These are phyloP conservation scores for Watsonalla binaria DNA, from an alignment of 2,888 invertebrate genomes.

Conservation along the genomic window DNA sequence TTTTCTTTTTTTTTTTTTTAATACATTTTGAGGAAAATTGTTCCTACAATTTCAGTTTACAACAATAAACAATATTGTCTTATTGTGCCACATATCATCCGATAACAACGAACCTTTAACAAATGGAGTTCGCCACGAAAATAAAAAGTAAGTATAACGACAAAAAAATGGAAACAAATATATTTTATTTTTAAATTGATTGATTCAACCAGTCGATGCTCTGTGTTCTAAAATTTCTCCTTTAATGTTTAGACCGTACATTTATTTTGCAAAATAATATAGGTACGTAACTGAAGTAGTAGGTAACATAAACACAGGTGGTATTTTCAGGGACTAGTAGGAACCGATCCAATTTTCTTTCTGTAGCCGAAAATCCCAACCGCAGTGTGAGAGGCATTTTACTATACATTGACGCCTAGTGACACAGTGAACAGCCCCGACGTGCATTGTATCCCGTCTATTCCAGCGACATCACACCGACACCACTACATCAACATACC, in stretches of 20 bases:
- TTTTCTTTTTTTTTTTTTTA: no score
- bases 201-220: no score
- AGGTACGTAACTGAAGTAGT: constrained; percentile 35
- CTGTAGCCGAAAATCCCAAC: constrained; percentile 44
- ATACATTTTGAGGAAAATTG: no score
- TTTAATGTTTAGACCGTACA: no score
- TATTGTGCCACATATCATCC: no score
- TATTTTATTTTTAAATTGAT: background rate
- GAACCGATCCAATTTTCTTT: constrained; percentile 62
- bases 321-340: constrained; percentile 45
- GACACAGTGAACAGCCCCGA: constrained; percentile 36
- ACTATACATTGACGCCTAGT: constrained; percentile 35
- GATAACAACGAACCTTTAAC: no score
- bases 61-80: no score
- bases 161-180: no score
- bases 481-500: constrained; percentile 28
- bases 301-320: constrained; percentile 41
- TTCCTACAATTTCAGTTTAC: no score
- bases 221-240: no score
- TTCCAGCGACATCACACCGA: constrained; percentile 41
- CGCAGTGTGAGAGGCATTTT: constrained; percentile 41
- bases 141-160: background rate
- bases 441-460: constrained; percentile 47
- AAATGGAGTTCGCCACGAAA: no score
- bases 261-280: no score